These are phyloP conservation scores for Anniella stebbinsi DNA, from an alignment of 2,797 vertebrate genomes.

Conservation along the genomic window DNA sequence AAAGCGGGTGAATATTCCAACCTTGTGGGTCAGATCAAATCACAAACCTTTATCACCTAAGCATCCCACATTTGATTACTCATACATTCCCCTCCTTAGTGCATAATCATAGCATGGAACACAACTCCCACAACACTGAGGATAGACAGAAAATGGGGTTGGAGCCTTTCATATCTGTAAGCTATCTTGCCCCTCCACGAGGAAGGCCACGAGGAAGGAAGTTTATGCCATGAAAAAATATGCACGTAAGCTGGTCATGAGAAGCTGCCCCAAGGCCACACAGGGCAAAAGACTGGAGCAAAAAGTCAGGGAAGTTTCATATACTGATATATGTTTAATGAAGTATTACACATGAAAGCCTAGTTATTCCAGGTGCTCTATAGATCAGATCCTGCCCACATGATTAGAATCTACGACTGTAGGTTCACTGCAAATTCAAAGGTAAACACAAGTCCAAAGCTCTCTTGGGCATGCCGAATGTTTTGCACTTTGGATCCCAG, in stretches of 20 bases:
- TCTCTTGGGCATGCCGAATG: not conserved
- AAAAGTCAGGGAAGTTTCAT: not conserved
- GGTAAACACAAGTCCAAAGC: not conserved
- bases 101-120: not conserved
- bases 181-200: not conserved
- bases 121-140: not conserved
- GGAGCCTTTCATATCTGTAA: not conserved
- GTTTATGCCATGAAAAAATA: not conserved
- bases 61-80: too few relatives aligned
- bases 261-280: not conserved
- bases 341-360: not conserved
- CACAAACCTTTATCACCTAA: too few relatives aligned
- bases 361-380: not conserved
- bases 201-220: not conserved
- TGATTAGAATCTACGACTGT: not conserved
- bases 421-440: not conserved
- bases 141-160: not conserved
- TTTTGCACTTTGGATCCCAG: not conserved
- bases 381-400: not conserved
- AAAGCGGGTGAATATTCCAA: too few relatives aligned
- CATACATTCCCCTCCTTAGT: too few relatives aligned
- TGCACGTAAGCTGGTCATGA: not conserved
- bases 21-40: too few relatives aligned
- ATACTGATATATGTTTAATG: not conserved
- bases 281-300: not conserved